Conservation (phyloP, 2,888 invertebrate genomes). For the Agrochola litura region DNA sequence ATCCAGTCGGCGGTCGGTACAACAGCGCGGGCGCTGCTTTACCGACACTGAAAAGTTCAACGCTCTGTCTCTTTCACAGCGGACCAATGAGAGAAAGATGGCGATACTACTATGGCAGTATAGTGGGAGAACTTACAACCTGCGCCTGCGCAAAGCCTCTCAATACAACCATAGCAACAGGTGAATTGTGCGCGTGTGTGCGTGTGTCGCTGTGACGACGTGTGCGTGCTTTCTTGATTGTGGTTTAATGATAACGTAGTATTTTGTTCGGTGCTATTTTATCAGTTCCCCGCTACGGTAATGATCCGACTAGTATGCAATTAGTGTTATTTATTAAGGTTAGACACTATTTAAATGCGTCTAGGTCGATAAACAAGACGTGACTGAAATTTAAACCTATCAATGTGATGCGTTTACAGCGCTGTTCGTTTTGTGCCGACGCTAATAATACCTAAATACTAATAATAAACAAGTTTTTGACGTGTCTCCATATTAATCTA, state of each 20-base stretch:
- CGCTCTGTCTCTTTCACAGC: conserved; percentile 73
- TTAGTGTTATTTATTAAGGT: conserved; percentile 74
- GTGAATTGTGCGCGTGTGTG: conserved; percentile 86
- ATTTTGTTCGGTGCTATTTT: conserved; percentile 82
- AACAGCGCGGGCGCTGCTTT: conserved; percentile 82
- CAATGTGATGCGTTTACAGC: conserved; percentile 38
- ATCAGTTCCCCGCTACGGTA: conserved; percentile 75
- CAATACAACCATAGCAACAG: conserved; percentile 86
- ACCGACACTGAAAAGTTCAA: conserved; percentile 79
- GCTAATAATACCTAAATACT: conserved; percentile 29
- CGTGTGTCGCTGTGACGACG: conserved; percentile 75
- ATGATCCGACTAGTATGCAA: conserved; percentile 74
- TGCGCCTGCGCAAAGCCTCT: conserved; percentile 87
- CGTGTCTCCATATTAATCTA: conserved; percentile 21
- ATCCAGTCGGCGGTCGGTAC: conserved; percentile 88
- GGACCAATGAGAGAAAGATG: conserved; percentile 70
- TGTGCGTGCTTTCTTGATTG: conserved; percentile 84
- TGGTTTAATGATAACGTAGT: conserved; percentile 86
- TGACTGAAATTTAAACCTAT: conserved; percentile 44
- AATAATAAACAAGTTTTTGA: conserved; percentile 53
- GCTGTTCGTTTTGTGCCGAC: conserved; percentile 32
- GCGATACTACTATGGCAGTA: conserved; percentile 73
- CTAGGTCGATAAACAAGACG: conserved; percentile 61
- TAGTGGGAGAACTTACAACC: conserved; percentile 86
- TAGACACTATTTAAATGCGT: conserved; percentile 68